Conservation (phyloP, 2,888 invertebrate genomes). For the Sinohyriopsis cumingii region DNA sequence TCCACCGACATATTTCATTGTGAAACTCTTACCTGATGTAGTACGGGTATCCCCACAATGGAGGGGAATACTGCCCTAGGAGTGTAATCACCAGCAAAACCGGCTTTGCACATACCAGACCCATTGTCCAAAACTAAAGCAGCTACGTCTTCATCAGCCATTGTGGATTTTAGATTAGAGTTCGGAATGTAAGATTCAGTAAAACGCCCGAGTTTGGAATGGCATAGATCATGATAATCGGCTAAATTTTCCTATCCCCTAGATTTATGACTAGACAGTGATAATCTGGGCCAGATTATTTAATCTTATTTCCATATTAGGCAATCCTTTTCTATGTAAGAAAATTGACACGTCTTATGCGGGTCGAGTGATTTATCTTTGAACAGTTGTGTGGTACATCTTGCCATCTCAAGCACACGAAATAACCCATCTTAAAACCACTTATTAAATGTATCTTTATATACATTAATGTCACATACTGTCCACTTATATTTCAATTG, state of each 20-base stretch:
- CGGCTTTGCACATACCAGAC: constrained; percentile 80
- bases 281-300: background rate
- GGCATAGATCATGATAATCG: background rate
- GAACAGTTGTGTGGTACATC: background rate
- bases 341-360: background rate
- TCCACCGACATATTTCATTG: too few species aligned
- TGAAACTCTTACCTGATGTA: constrained; percentile 68
- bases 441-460: too few species aligned
- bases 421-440: too few species aligned
- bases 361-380: background rate
- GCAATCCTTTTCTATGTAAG: background rate
- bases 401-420: too few species aligned
- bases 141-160: constrained; percentile 37
- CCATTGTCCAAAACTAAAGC: constrained; percentile 75
- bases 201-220: too few species aligned
- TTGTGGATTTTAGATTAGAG: background rate
- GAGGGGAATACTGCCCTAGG: constrained; percentile 89
- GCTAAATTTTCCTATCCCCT: background rate
- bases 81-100: constrained; percentile 83
- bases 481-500: too few species aligned
- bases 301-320: background rate
- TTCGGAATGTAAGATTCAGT: too few species aligned
- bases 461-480: too few species aligned
- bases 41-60: constrained; percentile 78
- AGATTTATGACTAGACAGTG: background rate